Conservation (phyloP, 2,888 invertebrate genomes). For the Eulithis testata region DNA sequence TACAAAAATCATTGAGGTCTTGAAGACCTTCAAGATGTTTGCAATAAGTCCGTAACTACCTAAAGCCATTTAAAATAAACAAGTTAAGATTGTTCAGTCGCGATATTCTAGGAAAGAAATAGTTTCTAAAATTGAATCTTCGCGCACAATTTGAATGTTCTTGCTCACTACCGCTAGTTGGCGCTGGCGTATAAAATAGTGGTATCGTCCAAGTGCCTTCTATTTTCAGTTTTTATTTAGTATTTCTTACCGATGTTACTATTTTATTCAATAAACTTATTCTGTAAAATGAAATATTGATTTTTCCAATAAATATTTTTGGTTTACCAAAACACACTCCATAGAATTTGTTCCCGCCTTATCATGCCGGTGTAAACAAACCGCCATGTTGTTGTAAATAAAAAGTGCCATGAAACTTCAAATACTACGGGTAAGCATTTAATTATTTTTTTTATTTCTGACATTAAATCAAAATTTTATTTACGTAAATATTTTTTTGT, state of each 20-base stretch:
- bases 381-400: constrained; percentile 81
- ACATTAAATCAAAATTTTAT: constrained; percentile 4
- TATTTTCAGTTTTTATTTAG: constrained; percentile 48
- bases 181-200: constrained; percentile 62
- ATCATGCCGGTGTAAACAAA: constrained; percentile 85
- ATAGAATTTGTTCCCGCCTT: constrained; percentile 76
- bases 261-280: constrained; percentile 65
- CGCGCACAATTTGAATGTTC: constrained; percentile 53
- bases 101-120: no score
- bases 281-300: constrained; percentile 53
- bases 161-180: constrained; percentile 51
- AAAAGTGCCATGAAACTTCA: constrained; percentile 59
- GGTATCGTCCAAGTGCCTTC: constrained; percentile 74
- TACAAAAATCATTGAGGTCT: no score
- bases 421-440: constrained; percentile 55
- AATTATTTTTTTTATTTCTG: constrained; percentile 7
- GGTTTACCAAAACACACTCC: constrained; percentile 50
- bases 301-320: constrained; percentile 49
- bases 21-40: no score
- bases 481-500: background rate
- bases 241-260: constrained; percentile 49
- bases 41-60: no score
- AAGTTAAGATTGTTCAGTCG: no score
- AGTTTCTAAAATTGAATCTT: constrained; percentile 32
- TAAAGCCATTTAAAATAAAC: no score